These are phyloP conservation scores for Piezodorus guildinii DNA, from an alignment of 1,140 invertebrate species.

Conservation along the genomic window DNA sequence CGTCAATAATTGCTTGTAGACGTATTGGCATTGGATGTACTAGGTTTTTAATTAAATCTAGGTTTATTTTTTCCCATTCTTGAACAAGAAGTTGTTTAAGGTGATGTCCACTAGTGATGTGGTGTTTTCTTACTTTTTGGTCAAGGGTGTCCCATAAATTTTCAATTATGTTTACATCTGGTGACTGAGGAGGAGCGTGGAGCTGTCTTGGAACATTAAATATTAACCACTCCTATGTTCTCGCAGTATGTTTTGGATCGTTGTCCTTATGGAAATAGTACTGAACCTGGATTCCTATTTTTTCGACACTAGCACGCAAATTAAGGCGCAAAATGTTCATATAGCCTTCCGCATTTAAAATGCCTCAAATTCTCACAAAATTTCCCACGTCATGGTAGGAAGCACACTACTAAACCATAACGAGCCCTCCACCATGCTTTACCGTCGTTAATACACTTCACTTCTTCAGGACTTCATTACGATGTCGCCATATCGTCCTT, in stretches of 20 bases:
- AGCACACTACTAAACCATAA: conserved; percentile 4
- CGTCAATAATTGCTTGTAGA: too few relatives aligned
- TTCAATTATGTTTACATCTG: too few relatives aligned
- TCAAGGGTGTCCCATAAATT: too few relatives aligned
- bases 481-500: too few relatives aligned
- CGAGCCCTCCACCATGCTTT: conserved; percentile 7
- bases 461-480: conserved; percentile 8
- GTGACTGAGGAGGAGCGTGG: too few relatives aligned
- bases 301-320: conserved; percentile 8
- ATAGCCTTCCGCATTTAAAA: conserved; percentile 6
- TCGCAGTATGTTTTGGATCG: conserved; percentile 9
- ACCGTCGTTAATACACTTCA: conserved; percentile 1
- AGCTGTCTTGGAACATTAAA: conserved; percentile 9
- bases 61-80: too few relatives aligned
- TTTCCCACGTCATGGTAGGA: conserved; percentile 9
- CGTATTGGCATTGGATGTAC: too few relatives aligned
- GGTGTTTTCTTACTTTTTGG: too few relatives aligned
- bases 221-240: conserved; percentile 5
- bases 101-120: too few relatives aligned
- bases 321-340: conserved; percentile 8
- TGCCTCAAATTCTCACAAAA: conserved; percentile 1
- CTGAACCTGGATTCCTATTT: conserved; percentile 8
- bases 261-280: conserved; percentile 7
- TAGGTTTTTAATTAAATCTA: too few relatives aligned
- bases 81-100: too few relatives aligned